Base-by-base conservation (phyloP, 1,140 invertebrate species). In the Dufourea novaeangliae region DNA sequence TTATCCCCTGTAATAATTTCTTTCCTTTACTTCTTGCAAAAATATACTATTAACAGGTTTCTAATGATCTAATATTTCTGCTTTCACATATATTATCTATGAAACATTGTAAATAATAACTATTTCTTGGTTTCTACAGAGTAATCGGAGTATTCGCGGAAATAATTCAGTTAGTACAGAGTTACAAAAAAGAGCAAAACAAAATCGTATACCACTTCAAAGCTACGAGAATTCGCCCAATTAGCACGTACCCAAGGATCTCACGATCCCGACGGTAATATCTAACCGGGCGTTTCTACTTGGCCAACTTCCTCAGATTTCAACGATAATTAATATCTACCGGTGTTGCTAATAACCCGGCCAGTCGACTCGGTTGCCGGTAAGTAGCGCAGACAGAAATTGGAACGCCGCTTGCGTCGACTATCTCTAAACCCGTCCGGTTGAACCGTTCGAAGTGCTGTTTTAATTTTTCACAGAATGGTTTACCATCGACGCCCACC, bases 331-430 rank as follows among this genome's bases (percentile, higher is more conserved):
- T 63, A 63, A 73, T 41, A 39, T 29, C 59, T 17, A 1, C 44
- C 17, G 6, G n/a, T 61, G 34, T 73, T 54, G n/a, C 32, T 52
- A 34, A 63, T 63, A 52, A 62, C 25, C 5, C 11, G 11, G 2
- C 20, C 12, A 32, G 17, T 27, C 2, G 37, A 17, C 10, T 44
- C 27, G 17, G 46, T 52, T 46, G 11, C 32, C 46, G 29, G 20
- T 64, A 73, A 63, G 59, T 32, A 63, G 22, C 11, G 44, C 25
- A 32, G 54, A 39, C 22, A 29, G 44, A 50, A 72, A 72, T 72
- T 72, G 70, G 59, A 72, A 39, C 57, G 14, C 32, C 14, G 32
- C 70, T 46, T 68, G 8, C n/a, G 32, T 34, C 44, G 37, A 41
- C 29, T 61, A 32, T 57, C 52, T 20, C 1, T n/a, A 10, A 20